Conservation (phyloP, 2,888 invertebrate genomes). For the Chaetogeoica ovagalla region DNA sequence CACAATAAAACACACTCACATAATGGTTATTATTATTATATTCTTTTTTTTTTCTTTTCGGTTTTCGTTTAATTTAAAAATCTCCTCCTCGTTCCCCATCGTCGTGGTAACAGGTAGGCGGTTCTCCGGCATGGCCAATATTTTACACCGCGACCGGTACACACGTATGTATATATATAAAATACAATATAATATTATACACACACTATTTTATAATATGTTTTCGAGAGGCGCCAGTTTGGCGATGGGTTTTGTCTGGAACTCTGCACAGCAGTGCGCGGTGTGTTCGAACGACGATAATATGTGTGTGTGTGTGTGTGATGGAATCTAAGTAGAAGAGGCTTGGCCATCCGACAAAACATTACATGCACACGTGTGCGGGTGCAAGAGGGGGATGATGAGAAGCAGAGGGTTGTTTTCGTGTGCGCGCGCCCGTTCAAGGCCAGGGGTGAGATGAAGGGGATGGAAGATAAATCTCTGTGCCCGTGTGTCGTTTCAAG, state of each 20-base stretch:
- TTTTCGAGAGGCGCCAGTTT: conserved; percentile 50
- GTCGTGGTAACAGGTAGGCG: conserved; percentile 46
- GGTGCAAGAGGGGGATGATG: not conserved
- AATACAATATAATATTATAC: not conserved
- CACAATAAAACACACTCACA: conserved; percentile 29
- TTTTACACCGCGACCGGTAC: conserved; percentile 41
- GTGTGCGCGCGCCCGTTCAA: not conserved
- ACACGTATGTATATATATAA: conserved; percentile 2
- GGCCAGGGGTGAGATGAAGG: not conserved
- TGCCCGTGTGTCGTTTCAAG: conserved; percentile 35
- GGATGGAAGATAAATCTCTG: conserved; percentile 7
- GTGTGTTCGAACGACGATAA: conserved; percentile 26
- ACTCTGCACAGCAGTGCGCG: not conserved
- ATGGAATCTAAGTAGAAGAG: conserved; percentile 28
- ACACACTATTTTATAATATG: conserved; percentile 30
- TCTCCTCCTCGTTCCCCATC: conserved; percentile 6
- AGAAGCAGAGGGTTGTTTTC: conserved; percentile 43
- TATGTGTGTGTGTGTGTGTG: not conserved
- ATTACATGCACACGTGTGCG: not conserved
- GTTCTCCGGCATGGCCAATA: conserved; percentile 45
- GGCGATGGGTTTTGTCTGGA: conserved; percentile 52
- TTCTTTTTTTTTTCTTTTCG: conserved; percentile 38
- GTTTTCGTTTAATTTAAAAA: conserved; percentile 52
- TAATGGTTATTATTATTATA: conserved; percentile 43
- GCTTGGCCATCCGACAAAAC: conserved; percentile 27